Evolutionary conservation across 64 coral and sea anemone genomes (phyloP), one percentile per base, ranked within the genome.

Genomic region (Montipora efflorescens): DNA sequence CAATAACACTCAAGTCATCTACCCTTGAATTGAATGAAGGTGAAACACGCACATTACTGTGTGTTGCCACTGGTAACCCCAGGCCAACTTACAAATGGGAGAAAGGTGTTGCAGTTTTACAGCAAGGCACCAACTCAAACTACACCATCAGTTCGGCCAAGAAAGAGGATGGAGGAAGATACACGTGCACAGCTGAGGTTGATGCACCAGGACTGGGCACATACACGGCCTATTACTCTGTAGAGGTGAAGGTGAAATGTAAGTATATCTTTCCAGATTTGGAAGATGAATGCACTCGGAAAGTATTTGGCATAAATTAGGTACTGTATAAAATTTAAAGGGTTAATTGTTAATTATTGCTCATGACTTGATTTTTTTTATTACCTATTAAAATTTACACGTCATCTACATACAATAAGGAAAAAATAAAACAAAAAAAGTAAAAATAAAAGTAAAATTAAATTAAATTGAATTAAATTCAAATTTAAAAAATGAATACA

Each of bases 101-200:
- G 7, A 79, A 47, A 71, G 45, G 8, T 25, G 47, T 1, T 22
- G 4, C 61, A 15, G 45, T n/a, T 15, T 8, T 88, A 22, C 79
- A 76, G 81, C 23, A 85, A 76, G 47, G 19, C 25, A 2, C n/a
- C 15, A 28, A 57, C 47, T 79, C 58, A 47, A 82, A 82, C 43
- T 93, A 88, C 85, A 88, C 85, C 3, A 88, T 93, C 20, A 58
- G 84, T 45, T 49, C n/a, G 55, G 92, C 92, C 8, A 67, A 69
- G 2, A 87, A 47, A 13, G 51, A 93, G 2, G 48, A 93, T 53
- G 71, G 43, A 93, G 92, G 84, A 4, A 48, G 13, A 9, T 93
- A 93, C 49, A 21, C 9, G 12, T 93, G 92, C 80, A 75, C 66
- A 88, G 92, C 92, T 81, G 51, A 9, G n/a, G 92, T 93, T n/a